phyloP scores from a whole-genome alignment of 2,113 vertebrate species.

The Otus sunia region DNA sequence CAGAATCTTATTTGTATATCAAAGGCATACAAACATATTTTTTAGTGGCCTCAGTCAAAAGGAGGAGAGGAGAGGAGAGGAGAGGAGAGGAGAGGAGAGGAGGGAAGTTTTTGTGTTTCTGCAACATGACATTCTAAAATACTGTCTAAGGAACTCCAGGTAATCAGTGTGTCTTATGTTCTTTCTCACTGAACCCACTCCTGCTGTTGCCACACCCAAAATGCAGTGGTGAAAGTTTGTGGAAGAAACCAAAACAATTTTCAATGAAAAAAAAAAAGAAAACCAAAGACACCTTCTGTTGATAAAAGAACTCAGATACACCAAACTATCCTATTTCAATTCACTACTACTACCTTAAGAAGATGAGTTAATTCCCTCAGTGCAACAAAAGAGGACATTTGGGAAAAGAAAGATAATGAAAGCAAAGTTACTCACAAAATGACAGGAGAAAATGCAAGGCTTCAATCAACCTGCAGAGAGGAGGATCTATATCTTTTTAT shows the following conservation, averaged over 20 bases:
- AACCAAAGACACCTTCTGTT: neutral
- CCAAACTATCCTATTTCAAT: neutral
- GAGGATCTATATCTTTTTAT: neutral
- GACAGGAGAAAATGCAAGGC: neutral
- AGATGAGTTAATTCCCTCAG: neutral
- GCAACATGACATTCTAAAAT: neutral
- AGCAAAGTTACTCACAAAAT: neutral
- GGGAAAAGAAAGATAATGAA: neutral
- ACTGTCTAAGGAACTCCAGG: neutral
- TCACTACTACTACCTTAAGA: neutral
- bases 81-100: neutral
- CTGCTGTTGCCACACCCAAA: neutral
- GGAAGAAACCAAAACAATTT: neutral
- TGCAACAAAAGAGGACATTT: neutral
- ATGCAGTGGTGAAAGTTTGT: neutral
- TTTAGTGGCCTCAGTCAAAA: neutral
- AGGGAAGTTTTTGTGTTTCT: neutral
- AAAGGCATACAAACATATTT: neutral
- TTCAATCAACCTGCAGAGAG: neutral
- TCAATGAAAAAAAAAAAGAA: neutral
- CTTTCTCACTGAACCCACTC: neutral
- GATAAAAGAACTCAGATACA: neutral
- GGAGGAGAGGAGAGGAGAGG: too few relatives aligned
- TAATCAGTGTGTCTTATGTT: neutral
- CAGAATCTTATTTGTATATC: neutral